Percentiles rank a stretch among this genome's conserved stretches.
Conservation (phyloP, 2,113 vertebrate genomes). For the Scomber colias region DNA sequence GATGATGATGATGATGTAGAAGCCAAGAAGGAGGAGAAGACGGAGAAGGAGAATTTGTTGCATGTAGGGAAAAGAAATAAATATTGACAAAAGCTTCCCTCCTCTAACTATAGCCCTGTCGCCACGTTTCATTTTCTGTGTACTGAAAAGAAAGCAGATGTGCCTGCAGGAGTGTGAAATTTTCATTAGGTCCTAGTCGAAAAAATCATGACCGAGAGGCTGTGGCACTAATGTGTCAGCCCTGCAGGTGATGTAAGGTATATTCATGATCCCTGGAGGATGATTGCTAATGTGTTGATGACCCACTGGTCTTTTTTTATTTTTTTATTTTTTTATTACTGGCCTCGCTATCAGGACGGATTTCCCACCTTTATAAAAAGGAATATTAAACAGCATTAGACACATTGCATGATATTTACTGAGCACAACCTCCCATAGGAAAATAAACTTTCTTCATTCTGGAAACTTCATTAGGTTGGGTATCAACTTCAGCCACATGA, state of each 20-base stretch:
- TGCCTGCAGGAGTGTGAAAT: constrained; percentile 6
- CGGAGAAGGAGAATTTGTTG: not conserved
- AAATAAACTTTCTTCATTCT: no score
- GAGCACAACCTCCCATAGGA: not conserved
- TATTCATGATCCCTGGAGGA: constrained; percentile 10
- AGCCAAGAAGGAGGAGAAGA: not conserved
- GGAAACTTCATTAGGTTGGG: no score
- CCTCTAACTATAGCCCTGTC: not conserved
- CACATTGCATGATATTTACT: not conserved
- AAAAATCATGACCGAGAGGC: constrained; percentile 22
- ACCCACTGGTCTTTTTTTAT: not conserved
- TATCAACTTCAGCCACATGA: no score
- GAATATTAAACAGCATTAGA: no score
- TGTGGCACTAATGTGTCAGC: constrained; percentile 21
- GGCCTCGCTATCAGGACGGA: not conserved
- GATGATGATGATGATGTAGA: not conserved
- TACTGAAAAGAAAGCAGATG: not conserved
- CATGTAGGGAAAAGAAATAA: constrained; percentile 53
- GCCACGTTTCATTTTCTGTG: not conserved
- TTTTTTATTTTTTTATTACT: no score
- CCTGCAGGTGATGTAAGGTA: constrained; percentile 10
- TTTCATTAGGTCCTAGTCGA: constrained; percentile 35
- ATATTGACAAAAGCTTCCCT: constrained; percentile 47
- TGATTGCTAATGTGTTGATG: not conserved
- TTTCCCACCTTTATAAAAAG: not conserved